Conservation (phyloP, 23 tunicate genomes). For the Halocynthia roretzi region DNA sequence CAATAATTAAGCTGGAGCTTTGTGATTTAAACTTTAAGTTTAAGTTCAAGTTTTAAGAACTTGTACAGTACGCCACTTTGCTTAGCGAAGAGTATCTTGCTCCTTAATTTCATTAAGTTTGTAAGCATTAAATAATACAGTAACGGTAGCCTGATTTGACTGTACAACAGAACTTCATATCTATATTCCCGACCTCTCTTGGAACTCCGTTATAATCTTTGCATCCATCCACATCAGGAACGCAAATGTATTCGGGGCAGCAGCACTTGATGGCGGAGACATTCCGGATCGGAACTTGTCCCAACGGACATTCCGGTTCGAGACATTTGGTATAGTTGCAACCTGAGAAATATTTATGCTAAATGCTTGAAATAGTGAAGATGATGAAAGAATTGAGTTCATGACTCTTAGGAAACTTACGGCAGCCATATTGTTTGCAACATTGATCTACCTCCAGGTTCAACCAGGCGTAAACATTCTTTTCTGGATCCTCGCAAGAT, state of each 20-base stretch:
- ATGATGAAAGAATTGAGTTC: not conserved
- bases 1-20: no score
- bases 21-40: no score
- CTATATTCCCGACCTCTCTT: constrained; percentile 2
- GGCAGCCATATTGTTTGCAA: constrained; percentile 56
- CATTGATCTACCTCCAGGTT: constrained; percentile 25
- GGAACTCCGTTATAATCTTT: constrained; percentile 15
- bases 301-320: constrained; percentile 30
- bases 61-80: no score
- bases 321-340: constrained; percentile 49
- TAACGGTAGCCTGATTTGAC: not conserved
- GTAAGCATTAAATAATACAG: not conserved
- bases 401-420: constrained; percentile 8
- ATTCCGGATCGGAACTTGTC: constrained; percentile 38
- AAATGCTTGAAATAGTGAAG: not conserved
- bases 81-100: no score
- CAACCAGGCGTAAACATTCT: constrained; percentile 51
- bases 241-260: constrained; percentile 62
- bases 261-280: constrained; percentile 47
- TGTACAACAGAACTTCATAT: not conserved
- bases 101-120: no score
- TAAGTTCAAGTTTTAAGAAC: no score
- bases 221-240: not conserved
- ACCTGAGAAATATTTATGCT: constrained; percentile 21
- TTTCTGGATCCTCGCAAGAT: constrained; percentile 40